Base-by-base conservation (phyloP, 2,888 invertebrate genomes). In the Leptinotarsa juncta region DNA sequence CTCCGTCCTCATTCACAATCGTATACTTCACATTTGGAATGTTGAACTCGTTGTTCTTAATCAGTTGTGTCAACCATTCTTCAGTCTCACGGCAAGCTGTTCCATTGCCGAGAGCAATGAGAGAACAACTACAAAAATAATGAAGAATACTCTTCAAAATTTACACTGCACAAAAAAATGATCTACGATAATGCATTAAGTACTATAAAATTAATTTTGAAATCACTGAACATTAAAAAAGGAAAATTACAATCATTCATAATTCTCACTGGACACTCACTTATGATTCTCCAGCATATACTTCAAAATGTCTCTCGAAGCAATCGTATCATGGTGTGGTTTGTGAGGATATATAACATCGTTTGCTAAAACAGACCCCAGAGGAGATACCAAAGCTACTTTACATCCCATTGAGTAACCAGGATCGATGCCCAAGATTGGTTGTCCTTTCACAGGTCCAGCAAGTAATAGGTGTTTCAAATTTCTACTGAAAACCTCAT, bases 91-190 rank as follows among this genome's bases (percentile, higher is more conserved):
- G 90, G 83, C 97, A 96, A 0, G 95, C 97, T 4, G 94, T 96
- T 2, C 96, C 97, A 88, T 97, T 97, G 1, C 98, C 98, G 57
- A 98, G 88, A 7, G 96, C 97, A 81, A 98, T 92, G n/a, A 95
- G 88, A 72, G 92, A 91, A 85, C 95, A 94, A 50, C 95, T 94
- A 86, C 76, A 89, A 74, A 70, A 77, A 76, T n/a, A 77, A 66
- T 32, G 7, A 32, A 7, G 7, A 32, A 32, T 32, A 32, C 32
- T 32, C 7, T 32, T 7, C 18, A n/a, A 55, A 20, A 20, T 55
- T 1, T 50, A 50, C 50, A 50, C 1, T 32, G 32, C 10, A 42
- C 42, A 10, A 10, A 1, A 42, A 42, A 42, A 42, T 42, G 2
- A 42, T 42, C 10, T 42, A 42, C 10, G 10, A 10, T 42, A 12